Conservation (phyloP, 2,888 invertebrate genomes). For the Elegia similella region DNA sequence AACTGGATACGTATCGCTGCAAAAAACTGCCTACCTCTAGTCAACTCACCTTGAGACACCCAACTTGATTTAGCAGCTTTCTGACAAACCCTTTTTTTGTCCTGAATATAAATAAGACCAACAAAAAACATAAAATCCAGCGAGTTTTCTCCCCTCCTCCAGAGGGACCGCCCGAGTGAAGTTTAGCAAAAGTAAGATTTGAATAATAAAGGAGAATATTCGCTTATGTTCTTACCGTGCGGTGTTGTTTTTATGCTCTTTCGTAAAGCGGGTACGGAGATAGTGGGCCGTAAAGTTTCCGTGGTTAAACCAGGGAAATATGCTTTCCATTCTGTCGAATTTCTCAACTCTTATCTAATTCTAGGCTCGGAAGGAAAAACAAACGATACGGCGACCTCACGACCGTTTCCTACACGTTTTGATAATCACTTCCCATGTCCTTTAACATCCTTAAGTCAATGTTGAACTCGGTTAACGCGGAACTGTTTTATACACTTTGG, state of each 20-base stretch:
- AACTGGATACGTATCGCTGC: slow-evolving; percentile 46
- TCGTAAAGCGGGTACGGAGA: slow-evolving; percentile 36
- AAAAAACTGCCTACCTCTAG: slow-evolving; percentile 63
- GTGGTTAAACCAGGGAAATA: slow-evolving; percentile 42
- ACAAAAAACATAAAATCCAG: slow-evolving; percentile 64
- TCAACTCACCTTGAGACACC: slow-evolving; percentile 68
- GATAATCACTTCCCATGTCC: slow-evolving; percentile 77
- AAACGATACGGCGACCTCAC: slow-evolving; percentile 43
- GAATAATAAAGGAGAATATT: slow-evolving; percentile 68
- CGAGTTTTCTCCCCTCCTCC: slow-evolving; percentile 56
- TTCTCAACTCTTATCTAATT: slow-evolving; percentile 27
- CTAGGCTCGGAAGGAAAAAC: slow-evolving; percentile 38
- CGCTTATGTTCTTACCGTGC: slow-evolving; percentile 55
- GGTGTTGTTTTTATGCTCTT: slow-evolving; percentile 54
- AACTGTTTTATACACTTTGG: slow-evolving; percentile 51
- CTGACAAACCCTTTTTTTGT: slow-evolving; percentile 79
- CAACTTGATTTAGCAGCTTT: slow-evolving; percentile 76
- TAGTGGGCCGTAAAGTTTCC: slow-evolving; percentile 47
- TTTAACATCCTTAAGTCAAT: slow-evolving; percentile 66
- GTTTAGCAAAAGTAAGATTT: slow-evolving; percentile 72
- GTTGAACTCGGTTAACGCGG: slow-evolving; percentile 57
- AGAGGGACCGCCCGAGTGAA: slow-evolving; percentile 53
- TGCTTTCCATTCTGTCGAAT: slow-evolving; percentile 38
- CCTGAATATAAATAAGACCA: slow-evolving; percentile 76
- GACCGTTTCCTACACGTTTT: slow-evolving; percentile 69